Conservation (phyloP, 1,140 invertebrate species). For the Polypedilum pembai region DNA sequence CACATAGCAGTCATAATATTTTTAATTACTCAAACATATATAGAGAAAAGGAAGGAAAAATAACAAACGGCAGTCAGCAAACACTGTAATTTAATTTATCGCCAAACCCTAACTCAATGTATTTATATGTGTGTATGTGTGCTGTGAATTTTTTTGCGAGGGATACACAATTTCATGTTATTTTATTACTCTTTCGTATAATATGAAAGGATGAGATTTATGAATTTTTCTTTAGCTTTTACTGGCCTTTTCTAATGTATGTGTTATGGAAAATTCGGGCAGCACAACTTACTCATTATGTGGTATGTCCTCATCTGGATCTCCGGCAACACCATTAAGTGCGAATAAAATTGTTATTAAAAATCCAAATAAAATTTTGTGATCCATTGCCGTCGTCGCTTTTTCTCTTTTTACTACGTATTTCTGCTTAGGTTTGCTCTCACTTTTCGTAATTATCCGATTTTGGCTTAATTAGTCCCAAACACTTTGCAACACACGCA, state of each 20-base stretch:
- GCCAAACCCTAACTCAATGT: constrained; percentile 1
- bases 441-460: not conserved
- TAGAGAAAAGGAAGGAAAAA: too few species aligned
- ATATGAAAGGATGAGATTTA: too few species aligned
- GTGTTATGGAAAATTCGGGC: not conserved
- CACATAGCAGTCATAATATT: constrained; percentile 1
- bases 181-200: too few species aligned
- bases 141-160: too few species aligned
- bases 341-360: constrained; percentile 24
- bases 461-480: not conserved
- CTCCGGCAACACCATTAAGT: constrained; percentile 41
- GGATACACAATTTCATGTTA: too few species aligned
- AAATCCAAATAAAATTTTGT: constrained; percentile 29
- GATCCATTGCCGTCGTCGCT: not conserved
- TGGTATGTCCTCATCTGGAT: constrained; percentile 76
- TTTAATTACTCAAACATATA: not conserved
- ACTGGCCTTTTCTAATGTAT: too few species aligned
- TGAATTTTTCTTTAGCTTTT: too few species aligned
- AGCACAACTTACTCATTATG: constrained; percentile 66
- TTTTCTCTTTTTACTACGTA: not conserved
- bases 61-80: constrained; percentile 17
- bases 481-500: not conserved
- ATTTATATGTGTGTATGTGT: too few species aligned
- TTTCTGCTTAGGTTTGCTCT: not conserved
- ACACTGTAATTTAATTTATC: constrained; percentile 8